Evolutionary conservation across 2,888 invertebrate species (phyloP), one percentile per base, ranked within the genome.

Genomic region (Hydrotaea cyrtoneurina): DNA sequence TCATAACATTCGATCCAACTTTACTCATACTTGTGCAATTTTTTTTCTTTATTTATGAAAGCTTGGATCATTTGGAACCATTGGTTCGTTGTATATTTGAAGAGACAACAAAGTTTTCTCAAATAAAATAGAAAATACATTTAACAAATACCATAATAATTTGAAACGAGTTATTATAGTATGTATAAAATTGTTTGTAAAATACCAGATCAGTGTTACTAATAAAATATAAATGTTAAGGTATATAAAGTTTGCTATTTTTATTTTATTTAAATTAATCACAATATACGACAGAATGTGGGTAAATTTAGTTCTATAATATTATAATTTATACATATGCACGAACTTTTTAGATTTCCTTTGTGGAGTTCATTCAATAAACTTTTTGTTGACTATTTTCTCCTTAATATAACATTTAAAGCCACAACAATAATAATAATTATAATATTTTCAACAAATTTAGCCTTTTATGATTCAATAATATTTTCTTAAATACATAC

Each of bases 341-440:
- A 62, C 13, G 23, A 5, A 62, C n/a, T 31, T 64, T 17, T 64
- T 17, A 8, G 59, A 62, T 64, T 64, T 31, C 4, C 3, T 36
- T 64, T 64, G 39, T 8, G 26, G 26, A 59, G 59, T 15, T 59
- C 31, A n/a, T 64, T 39, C 36, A 64, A 64, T 31, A 36, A 64
- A 31, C 36, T 50, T 59, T 59, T 39, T 39, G 39, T 39, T 8
- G 39, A 39, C 39, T 59, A 21, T 26, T 59, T 59, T 69, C 19
- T 43, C 0, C 46, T 19, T 17, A 11, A 21, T 80, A 72, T 75
- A 74, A 78, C 59, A 80, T 78, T 80, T 75, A 66, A 75, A 84
- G 84, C 84, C 75, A 59, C 76, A 80, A 84, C 64, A 83, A 74
- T 83, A 80, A 66, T 83, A 80, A 66, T 76, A 76, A 57, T 66